Evolutionary conservation across 2,797 vertebrate species (phyloP).

Genomic region (Iguana delicatissima): DNA sequence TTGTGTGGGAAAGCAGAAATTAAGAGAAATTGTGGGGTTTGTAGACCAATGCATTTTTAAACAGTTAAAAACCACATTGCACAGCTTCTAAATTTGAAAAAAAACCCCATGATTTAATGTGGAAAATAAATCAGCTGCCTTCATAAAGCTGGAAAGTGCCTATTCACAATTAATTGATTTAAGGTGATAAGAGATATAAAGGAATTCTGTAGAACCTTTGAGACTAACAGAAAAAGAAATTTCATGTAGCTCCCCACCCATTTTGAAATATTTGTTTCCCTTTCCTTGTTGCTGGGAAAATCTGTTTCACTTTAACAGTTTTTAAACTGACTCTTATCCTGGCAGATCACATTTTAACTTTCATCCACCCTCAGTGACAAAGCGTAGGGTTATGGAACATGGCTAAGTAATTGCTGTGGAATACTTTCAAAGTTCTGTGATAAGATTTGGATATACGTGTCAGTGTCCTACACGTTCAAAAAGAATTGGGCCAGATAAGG

Average conservation of each 20-base stretch:
- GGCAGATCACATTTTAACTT: too few species aligned
- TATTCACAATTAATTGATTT: background rate
- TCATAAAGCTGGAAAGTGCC: constrained; percentile 1
- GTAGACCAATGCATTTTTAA: constrained; percentile 23
- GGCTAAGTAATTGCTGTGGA: background rate
- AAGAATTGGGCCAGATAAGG: too few species aligned
- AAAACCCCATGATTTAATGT: background rate
- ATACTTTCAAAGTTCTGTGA: background rate
- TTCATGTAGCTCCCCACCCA: too few species aligned
- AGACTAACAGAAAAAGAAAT: too few species aligned
- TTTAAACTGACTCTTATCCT: background rate
- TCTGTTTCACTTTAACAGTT: background rate
- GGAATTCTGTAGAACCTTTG: too few species aligned
- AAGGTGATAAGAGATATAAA: background rate
- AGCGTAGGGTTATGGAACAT: background rate
- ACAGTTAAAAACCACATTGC: background rate
- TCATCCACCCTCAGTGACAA: background rate
- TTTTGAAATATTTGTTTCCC: too few species aligned
- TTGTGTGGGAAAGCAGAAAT: constrained; percentile 39
- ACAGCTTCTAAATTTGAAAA: background rate
- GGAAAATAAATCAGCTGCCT: constrained; percentile 20
- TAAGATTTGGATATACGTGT: background rate
- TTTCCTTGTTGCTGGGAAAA: background rate
- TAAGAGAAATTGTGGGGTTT: constrained; percentile 25
- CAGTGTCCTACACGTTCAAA: too few species aligned